phyloP scores from a whole-genome alignment of 2,797 vertebrate species.

The Enteromius anoplus region DNA sequence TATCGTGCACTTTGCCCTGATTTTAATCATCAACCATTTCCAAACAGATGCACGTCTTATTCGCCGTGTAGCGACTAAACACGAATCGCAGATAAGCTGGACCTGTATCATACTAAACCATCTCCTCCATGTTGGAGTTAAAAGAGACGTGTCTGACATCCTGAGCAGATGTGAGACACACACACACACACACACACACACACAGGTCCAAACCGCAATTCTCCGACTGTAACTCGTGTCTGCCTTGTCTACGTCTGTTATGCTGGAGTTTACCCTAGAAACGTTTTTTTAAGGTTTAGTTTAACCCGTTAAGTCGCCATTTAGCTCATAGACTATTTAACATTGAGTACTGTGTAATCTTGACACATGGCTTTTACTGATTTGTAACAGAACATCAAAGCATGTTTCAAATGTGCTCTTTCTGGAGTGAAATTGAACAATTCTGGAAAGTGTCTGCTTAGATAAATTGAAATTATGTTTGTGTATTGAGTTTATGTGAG shows the following conservation, averaged over 20 bases:
- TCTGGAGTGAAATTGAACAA: not conserved
- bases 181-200: not conserved
- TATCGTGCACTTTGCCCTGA: constrained; percentile 70
- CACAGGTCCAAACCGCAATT: constrained; percentile 18
- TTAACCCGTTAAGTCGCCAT: not conserved
- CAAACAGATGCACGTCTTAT: constrained; percentile 36
- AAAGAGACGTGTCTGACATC: constrained; percentile 34
- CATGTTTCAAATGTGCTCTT: not conserved
- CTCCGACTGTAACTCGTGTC: constrained; percentile 8
- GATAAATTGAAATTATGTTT: not conserved
- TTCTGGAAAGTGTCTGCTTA: not conserved
- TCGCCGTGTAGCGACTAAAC: constrained; percentile 19
- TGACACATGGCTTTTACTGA: not conserved
- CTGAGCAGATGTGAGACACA: constrained; percentile 19
- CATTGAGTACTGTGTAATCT: not conserved
- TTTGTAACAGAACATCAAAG: not conserved
- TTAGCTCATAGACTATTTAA: no score
- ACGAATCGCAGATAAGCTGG: constrained; percentile 8
- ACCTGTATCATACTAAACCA: constrained; percentile 25
- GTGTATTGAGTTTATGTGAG: not conserved
- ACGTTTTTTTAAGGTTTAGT: not conserved
- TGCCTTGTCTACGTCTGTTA: not conserved
- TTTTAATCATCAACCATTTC: constrained; percentile 55
- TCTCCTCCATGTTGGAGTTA: constrained; percentile 38
- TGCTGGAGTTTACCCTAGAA: constrained; percentile 1